Evolutionary conservation across 2,113 vertebrate genomes (phyloP).

Genomic region (Pelodiscus sinensis): DNA sequence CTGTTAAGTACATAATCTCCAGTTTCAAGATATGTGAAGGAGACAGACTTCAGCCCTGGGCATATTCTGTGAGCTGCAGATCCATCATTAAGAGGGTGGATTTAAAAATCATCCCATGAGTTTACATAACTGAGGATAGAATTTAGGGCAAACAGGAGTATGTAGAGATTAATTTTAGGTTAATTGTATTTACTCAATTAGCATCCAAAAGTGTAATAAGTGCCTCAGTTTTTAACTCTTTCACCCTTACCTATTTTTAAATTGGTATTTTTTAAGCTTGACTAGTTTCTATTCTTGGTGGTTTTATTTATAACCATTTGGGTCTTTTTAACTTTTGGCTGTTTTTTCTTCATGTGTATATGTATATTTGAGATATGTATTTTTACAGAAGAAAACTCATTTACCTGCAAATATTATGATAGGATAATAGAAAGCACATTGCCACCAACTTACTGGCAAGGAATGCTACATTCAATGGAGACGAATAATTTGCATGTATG

Average conservation of each 20-base stretch:
- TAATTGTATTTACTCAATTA: neutral
- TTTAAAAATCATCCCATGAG: neutral
- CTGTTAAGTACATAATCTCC: conserved; percentile 22
- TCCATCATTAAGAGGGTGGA: neutral
- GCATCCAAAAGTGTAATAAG: neutral
- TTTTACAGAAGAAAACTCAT: neutral
- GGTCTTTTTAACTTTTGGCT: neutral
- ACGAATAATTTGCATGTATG: neutral
- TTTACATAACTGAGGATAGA: neutral
- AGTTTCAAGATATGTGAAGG: rapidly evolving
- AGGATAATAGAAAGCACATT: neutral
- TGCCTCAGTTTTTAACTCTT: neutral
- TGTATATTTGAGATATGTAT: neutral
- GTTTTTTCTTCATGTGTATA: neutral
- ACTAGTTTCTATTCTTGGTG: neutral
- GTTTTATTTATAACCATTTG: neutral
- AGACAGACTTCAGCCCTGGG: neutral
- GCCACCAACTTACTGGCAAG: neutral
- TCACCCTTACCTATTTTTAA: neutral
- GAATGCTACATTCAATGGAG: neutral
- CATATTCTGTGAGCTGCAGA: neutral
- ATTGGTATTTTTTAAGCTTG: neutral
- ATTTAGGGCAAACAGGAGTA: neutral
- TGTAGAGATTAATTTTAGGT: neutral
- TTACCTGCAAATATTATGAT: neutral